Evolutionary conservation across 2,888 invertebrate genomes (phyloP), one percentile per base, ranked within the genome.

Genomic region (Ceratothoa steindachneri): DNA sequence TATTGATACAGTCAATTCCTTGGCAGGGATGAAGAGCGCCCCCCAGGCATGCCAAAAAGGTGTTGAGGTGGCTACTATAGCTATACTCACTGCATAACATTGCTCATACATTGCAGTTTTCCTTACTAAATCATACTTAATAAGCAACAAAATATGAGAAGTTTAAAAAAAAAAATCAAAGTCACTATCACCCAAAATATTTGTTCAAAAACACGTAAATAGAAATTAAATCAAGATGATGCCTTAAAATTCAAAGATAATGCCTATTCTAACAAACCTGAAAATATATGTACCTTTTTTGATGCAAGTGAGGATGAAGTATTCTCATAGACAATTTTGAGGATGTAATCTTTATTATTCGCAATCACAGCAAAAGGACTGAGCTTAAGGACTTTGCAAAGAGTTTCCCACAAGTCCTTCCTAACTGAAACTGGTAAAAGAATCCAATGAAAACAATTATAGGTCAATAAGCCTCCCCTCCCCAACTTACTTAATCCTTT

Each of bases 381-480:
- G 4, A 71, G 51, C 7, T 28, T 29, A 4, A 71, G 65, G 1
- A 51, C 41, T 66, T 66, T 30, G 66, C 71, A 71, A 41, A 71
- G 28, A 27, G 24, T 28, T 5, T 31, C 24, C 71, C 71, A 71
- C 30, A 67, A 30, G 28, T 67, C 30, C n/a, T 30, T 29, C 9
- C 67, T 67, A 2, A 28, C 67, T 24, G 60, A 12, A 60, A 60
- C 60, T 51, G 52, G 15, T 19, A 51, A 51, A 51, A 51, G 19
- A 51, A 51, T 2, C 19, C 19, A n/a, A 3, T 2, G 19, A 3
- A 15, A 1, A 51, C 15, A 51, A 3, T 51, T 51, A 51, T 1
- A 51, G 1, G 1, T 2, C n/a, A n/a, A n/a, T n/a, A n/a, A n/a
- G n/a, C n/a, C n/a, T n/a, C n/a, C n/a, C n/a, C n/a, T n/a, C n/a